Evolutionary conservation across 2,888 invertebrate genomes (phyloP), one percentile per base, ranked within the genome.

Genomic region (Aricia artaxerxes): DNA sequence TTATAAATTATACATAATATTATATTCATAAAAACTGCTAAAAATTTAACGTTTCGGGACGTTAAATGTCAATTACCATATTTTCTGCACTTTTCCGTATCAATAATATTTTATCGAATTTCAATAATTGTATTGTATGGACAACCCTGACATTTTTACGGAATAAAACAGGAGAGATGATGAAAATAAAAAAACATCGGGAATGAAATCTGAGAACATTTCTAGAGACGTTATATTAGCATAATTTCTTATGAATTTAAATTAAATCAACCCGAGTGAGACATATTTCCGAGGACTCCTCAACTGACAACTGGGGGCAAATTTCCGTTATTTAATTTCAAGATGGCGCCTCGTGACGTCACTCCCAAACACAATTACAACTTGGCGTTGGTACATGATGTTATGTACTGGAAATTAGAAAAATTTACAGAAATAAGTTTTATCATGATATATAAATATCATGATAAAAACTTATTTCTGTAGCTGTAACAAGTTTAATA

Each of bases 271-370:
- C 53, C 31, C 31, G 13, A 31, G 49, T 49, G 31, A 75, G 75
- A 64, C 64, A 64, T 31, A 75, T 75, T 75, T 75, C 31, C 64
- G 64, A 64, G 64, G 49, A 57, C 16, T 57, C 53, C 6, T 35
- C 35, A 11, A 35, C 53, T 69, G 76, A 76, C 11, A 11, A 24
- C 76, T 76, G 35, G 53, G 31, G 76, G 76, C 31, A n/a, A 75
- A 75, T 75, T 53, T 53, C 35, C 75, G 31, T 76, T 76, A 76
- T 57, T 57, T 57, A 31, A 76, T 76, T 76, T 76, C 35, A 76
- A 76, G 57, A 76, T 76, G 53, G 57, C 53, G 57, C 4, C 57
- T 31, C 35, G 31, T 76, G 7, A 76, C 35, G 57, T 57, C 57
- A 31, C 53, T 57, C 35, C 5, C 57, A 24, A 76, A 53, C 49